Base-by-base conservation (phyloP, 92 coral and sea anemone species). In the Meandrina meandrites region DNA sequence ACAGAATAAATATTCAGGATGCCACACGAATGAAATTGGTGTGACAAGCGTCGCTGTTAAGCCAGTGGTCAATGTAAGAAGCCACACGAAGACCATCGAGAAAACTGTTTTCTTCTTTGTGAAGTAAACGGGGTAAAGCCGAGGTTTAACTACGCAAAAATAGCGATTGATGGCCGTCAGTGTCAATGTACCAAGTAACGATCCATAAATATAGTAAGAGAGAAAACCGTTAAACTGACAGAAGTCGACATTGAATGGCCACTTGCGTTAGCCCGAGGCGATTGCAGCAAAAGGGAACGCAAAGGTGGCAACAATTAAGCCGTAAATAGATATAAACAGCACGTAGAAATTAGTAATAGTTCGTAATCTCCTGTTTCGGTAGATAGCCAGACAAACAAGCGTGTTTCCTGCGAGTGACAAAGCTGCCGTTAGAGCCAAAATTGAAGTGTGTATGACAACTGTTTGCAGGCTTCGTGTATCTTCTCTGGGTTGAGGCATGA, bases 291-390 rank as follows among this genome's bases (percentile, higher is more conserved):
- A 14, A 53, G 82, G 82, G 27, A 24, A 35, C 1, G 8, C 53
- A 12, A 64, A 45, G 11, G 74, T 34, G 34, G 56, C 16, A 3
- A 8, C 7, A 16, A 45, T 58, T 62, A 80, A 9, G 37, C 60
- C 84, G 4, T 18, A 8, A 60, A n/a, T 6, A 8, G 75, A 32
- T 18, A 80, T 16, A 5, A 32, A 60, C 50, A 60, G 5, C 36
- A 80, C 57, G 54, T 62, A 80, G 51, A 36, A 0, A 34, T 57
- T 79, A 8, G 73, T 79, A 8, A 79, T 17, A 19, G 53, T 57
- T 14, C 72, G 83, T 62, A 80, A 62, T 36, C 73, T 60, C 21
- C 73, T 60, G 84, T 80, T 80, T 80, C 84, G 57, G 40, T 62
- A 64, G 22, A 80, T 42, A n/a, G 75, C 74, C 21, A 80, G 35